Evolutionary conservation across 2,113 vertebrate species (phyloP).

Genomic region (Rutilus rutilus): DNA sequence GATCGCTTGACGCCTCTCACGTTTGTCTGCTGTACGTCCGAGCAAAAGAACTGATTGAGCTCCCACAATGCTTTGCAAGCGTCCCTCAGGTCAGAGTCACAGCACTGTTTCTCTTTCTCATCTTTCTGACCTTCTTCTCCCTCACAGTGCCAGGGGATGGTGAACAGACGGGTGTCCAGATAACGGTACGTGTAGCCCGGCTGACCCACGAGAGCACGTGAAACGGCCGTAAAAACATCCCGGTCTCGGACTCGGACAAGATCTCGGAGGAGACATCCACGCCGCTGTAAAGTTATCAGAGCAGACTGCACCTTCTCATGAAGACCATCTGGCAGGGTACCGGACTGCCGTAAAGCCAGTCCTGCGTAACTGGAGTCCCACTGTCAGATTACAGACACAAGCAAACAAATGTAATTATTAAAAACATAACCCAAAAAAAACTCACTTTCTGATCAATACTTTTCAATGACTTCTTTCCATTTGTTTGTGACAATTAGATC

Average conservation of each 20-base stretch:
- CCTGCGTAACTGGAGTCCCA: slow-evolving; percentile 92
- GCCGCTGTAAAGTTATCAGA: slow-evolving; percentile 79
- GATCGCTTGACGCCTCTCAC: slow-evolving; percentile 39
- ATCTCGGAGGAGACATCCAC: slow-evolving; percentile 87
- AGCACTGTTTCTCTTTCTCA: slow-evolving; percentile 74
- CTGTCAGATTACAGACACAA: slow-evolving; percentile 71
- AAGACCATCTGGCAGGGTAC: slow-evolving; percentile 79
- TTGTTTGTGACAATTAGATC: too few species aligned
- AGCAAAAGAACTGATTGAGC: slow-evolving; percentile 88
- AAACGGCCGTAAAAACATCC: slow-evolving; percentile 89
- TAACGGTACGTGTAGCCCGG: slow-evolving; percentile 94
- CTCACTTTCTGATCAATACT: neutral
- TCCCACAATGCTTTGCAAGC: slow-evolving; percentile 89
- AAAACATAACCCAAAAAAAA: too few species aligned
- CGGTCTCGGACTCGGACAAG: slow-evolving; percentile 90
- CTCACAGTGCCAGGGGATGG: slow-evolving; percentile 89
- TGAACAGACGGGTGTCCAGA: slow-evolving; percentile 92
- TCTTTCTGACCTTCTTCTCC: slow-evolving; percentile 69
- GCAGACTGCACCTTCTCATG: slow-evolving; percentile 83
- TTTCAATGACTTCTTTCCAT: too few species aligned
- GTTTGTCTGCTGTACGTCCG: slow-evolving; percentile 71
- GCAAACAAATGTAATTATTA: neutral
- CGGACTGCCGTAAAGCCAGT: slow-evolving; percentile 81
- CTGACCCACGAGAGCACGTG: slow-evolving; percentile 88
- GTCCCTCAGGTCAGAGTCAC: slow-evolving; percentile 78